Evolutionary conservation across 2,797 vertebrate genomes (phyloP).

Genomic region (Sciaenops ocellatus): DNA sequence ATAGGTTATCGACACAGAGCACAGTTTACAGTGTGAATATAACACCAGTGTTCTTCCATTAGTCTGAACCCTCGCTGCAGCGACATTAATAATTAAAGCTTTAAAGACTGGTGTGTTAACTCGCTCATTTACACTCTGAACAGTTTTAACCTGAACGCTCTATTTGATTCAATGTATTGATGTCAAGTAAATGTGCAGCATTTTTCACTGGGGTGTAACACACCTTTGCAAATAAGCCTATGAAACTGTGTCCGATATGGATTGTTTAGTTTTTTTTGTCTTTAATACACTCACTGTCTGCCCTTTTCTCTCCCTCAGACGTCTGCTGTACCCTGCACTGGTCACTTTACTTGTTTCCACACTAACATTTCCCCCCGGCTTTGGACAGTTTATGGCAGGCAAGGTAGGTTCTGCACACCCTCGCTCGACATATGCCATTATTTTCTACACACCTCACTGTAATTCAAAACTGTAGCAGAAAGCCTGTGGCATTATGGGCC

Average conservation of each 20-base stretch:
- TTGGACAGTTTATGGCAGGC: slow-evolving; percentile 98
- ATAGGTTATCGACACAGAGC: neutral
- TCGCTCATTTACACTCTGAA: neutral
- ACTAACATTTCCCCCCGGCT: slow-evolving; percentile 94
- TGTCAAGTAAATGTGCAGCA: neutral
- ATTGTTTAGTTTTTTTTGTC: neutral
- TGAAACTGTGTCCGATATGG: neutral
- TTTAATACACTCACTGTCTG: neutral
- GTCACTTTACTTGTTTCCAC: slow-evolving; percentile 95
- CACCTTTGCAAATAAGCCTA: neutral
- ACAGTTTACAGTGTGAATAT: neutral
- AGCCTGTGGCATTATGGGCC: neutral
- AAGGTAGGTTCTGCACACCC: slow-evolving; percentile 84
- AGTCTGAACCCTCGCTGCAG: neutral
- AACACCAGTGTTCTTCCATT: neutral
- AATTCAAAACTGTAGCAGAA: neutral
- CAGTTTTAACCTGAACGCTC: slow-evolving; percentile 4
- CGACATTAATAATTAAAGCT: slow-evolving; percentile 7
- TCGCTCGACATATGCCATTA: neutral
- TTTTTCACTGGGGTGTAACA: neutral
- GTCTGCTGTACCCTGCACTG: slow-evolving; percentile 93
- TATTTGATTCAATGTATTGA: neutral
- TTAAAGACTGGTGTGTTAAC: neutral
- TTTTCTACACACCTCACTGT: neutral
- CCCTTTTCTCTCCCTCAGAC: slow-evolving; percentile 34